Conservation (phyloP, 1,140 invertebrate genomes). For the Aphelenchoides avenae region DNA sequence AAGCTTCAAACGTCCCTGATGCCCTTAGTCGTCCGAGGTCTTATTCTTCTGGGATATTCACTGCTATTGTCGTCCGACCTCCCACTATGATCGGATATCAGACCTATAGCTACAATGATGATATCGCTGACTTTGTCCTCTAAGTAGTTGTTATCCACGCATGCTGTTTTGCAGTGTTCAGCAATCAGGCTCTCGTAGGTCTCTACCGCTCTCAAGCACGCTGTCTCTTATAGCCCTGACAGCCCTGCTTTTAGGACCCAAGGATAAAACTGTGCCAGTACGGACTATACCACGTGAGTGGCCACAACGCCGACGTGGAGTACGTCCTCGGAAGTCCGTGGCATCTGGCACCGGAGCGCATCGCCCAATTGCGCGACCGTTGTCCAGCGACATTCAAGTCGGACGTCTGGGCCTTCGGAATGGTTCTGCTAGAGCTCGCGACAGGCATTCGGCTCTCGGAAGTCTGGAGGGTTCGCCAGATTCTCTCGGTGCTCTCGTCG, state of each 20-base stretch:
- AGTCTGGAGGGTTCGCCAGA: slow-evolving; percentile 36
- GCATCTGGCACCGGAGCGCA: slow-evolving; percentile 39
- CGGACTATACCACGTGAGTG: slow-evolving; percentile 23
- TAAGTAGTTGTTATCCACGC: too few relatives aligned
- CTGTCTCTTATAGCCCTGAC: too few relatives aligned
- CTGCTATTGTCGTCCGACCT: slow-evolving; percentile 1
- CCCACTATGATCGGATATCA: background rate
- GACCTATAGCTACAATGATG: background rate
- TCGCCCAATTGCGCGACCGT: slow-evolving; percentile 6
- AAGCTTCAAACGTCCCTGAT: slow-evolving; percentile 12
- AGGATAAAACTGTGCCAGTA: slow-evolving; percentile 18
- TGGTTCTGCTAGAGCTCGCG: slow-evolving; percentile 35
- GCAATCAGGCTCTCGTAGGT: too few relatives aligned
- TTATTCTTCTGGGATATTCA: slow-evolving; percentile 5
- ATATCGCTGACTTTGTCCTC: too few relatives aligned
- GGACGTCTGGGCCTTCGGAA: slow-evolving; percentile 39
- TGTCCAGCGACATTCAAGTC: slow-evolving; percentile 29
- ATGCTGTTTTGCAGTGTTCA: too few relatives aligned
- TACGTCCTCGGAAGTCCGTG: slow-evolving; percentile 25
- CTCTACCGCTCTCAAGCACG: too few relatives aligned
- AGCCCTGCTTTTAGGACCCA: background rate
- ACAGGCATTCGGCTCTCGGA: slow-evolving; percentile 11
- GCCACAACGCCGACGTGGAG: slow-evolving; percentile 14
- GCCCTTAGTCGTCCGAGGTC: too few relatives aligned
- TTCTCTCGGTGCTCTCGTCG: slow-evolving; percentile 30